Evolutionary conservation across 2,888 invertebrate species (phyloP).

Genomic region (Drosophila pseudotakahashii): DNA sequence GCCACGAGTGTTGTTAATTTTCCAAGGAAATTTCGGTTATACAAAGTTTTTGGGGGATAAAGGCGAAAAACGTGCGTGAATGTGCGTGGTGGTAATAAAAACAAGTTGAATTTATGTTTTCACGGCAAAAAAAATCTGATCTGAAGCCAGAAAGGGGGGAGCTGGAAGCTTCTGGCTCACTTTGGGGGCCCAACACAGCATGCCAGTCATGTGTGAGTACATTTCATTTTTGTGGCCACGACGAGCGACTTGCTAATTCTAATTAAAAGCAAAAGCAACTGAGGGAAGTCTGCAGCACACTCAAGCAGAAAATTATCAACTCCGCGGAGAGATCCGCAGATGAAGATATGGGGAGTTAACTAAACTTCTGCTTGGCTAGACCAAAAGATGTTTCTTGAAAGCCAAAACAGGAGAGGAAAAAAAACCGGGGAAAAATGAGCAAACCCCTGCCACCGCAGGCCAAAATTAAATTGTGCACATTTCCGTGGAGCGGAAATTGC

Average conservation of each 20-base stretch:
- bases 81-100: conserved; percentile 48
- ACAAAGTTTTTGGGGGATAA: conserved; percentile 34
- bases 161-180: conserved; percentile 5
- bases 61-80: conserved; percentile 43
- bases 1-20: conserved; percentile 79
- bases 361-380: conserved; percentile 49
- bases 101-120: conserved; percentile 76
- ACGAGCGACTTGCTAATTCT: conserved; percentile 70
- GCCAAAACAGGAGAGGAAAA: neutral
- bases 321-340: conserved; percentile 48
- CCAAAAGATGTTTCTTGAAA: conserved; percentile 39
- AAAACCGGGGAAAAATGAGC: conserved; percentile 1
- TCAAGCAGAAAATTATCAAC: conserved; percentile 72
- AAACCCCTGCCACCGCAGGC: conserved; percentile 30
- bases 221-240: conserved; percentile 41
- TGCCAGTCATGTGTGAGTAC: conserved; percentile 19
- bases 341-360: conserved; percentile 41
- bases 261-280: conserved; percentile 68
- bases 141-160: conserved; percentile 19
- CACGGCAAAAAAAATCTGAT: conserved; percentile 71
- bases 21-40: conserved; percentile 62
- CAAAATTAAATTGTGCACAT: conserved; percentile 76
- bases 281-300: conserved; percentile 37
- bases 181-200: conserved; percentile 1
- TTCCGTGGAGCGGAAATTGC: conserved; percentile 75